Evolutionary conservation across 2,113 vertebrate species (phyloP), one percentile per base, ranked within the genome.

Genomic region (Dasypus novemcinctus): DNA sequence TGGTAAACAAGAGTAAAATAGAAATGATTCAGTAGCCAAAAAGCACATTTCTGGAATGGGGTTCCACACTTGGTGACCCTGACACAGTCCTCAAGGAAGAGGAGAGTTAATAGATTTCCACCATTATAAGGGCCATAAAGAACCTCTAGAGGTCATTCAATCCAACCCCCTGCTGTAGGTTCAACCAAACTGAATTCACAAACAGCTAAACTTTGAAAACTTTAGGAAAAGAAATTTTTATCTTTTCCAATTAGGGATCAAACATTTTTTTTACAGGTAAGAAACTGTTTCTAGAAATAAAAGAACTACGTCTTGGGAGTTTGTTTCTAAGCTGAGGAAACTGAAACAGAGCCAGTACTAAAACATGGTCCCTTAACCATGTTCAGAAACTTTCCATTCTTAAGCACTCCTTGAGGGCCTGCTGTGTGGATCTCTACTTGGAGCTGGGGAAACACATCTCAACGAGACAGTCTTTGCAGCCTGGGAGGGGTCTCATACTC

Each of bases 1-100:
- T 92, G 68, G 87, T 91, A 97, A 97, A 96, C 87, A 93, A 93
- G 29, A 97, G 43, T 92, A 96, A 79, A 91, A 86, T 29, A 95
- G 93, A 88, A 94, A 93, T 46, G 81, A 75, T 87, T n/a, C 29
- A 36, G 27, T 12, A 8, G 87, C 80, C 87, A 59, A 87, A 93
- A 52, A 2, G 46, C 46, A 49, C 1, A 17, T 83, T 95, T 96
- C 82, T 92, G 82, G 79, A 87, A 69, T 0, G 20, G 78, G 36
- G 31, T 69, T 59, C 38, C 59, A 82, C 2, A 5, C 36, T 38
- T 81, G 59, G 17, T 7, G 43, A 63, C 36, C 81, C 81, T 85
- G 36, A 79, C 61, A 23, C 27, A 92, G 90, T 52, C 20, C 12
- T 92, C 84, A 46, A 78, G 36, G 49, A 20, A 23, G 69, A 59